Conservation (phyloP, 2,113 vertebrate genomes). For the Nematolebias whitei region DNA sequence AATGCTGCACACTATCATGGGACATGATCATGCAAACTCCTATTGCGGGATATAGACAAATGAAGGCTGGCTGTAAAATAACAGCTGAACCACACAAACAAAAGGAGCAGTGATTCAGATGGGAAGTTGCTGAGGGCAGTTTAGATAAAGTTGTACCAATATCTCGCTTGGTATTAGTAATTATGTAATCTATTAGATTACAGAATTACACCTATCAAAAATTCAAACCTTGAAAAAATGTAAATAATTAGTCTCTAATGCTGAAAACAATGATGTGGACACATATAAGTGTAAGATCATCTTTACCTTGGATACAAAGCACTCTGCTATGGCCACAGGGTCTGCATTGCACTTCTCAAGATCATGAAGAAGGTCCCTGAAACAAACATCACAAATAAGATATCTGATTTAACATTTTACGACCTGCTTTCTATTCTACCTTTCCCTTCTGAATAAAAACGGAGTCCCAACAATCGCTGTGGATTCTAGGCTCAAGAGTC, state of each 20-base stretch:
- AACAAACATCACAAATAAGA: constrained; percentile 35
- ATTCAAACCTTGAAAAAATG: background rate
- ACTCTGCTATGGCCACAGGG: constrained; percentile 76
- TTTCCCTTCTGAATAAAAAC: background rate
- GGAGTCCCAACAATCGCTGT: constrained; percentile 25
- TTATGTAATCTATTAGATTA: too few relatives aligned
- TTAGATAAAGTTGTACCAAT: constrained; percentile 27
- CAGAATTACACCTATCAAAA: background rate
- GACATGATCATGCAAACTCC: constrained; percentile 38
- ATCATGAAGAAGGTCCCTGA: constrained; percentile 75
- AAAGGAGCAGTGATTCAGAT: background rate
- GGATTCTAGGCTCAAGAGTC: constrained; percentile 30
- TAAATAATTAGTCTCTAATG: background rate
- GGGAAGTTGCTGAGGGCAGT: constrained; percentile 29
- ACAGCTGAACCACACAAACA: constrained; percentile 19
- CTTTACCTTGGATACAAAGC: constrained; percentile 95
- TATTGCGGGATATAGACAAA: constrained; percentile 16
- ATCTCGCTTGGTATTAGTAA: too few relatives aligned
- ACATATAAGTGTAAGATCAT: background rate
- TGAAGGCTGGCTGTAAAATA: constrained; percentile 12
- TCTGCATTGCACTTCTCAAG: constrained; percentile 75
- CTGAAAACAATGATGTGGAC: background rate
- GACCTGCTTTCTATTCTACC: background rate
- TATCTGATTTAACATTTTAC: too few relatives aligned
- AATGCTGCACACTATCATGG: constrained; percentile 56